phyloP scores from a whole-genome alignment of 2,888 invertebrate genomes.

The Asteroscopus sphinx region DNA sequence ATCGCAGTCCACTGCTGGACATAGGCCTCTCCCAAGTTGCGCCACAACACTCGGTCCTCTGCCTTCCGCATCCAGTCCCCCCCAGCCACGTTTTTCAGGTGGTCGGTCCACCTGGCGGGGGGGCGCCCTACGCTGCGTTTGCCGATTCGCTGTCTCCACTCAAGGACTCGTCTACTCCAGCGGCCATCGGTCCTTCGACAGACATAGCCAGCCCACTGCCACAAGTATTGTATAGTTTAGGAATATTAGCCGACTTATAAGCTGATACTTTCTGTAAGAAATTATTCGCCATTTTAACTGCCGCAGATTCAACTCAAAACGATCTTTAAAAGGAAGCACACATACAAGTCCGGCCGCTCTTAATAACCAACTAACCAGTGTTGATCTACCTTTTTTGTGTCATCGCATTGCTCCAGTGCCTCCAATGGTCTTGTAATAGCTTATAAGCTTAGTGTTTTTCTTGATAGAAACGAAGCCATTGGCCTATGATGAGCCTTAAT shows the following conservation, averaged over 20 bases:
- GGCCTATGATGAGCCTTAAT: slow-evolving; percentile 24
- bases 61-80: too few relatives aligned
- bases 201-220: too few relatives aligned
- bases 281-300: background rate
- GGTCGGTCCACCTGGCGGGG: too few relatives aligned
- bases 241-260: background rate
- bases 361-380: slow-evolving; percentile 6
- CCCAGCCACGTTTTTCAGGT: too few relatives aligned
- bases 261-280: background rate
- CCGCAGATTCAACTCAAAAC: background rate
- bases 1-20: too few relatives aligned
- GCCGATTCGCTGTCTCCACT: too few relatives aligned
- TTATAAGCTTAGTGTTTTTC: slow-evolving; percentile 29
- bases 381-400: slow-evolving; percentile 34
- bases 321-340: slow-evolving; percentile 6
- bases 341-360: background rate
- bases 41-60: too few relatives aligned
- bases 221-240: too few relatives aligned
- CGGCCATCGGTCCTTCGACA: too few relatives aligned
- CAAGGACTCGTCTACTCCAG: too few relatives aligned
- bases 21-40: too few relatives aligned
- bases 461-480: slow-evolving; percentile 24
- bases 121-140: too few relatives aligned
- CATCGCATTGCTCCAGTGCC: slow-evolving; percentile 38
- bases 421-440: slow-evolving; percentile 42